Conservation (phyloP, 2,113 vertebrate genomes). For the Benitochromis conjunctus region DNA sequence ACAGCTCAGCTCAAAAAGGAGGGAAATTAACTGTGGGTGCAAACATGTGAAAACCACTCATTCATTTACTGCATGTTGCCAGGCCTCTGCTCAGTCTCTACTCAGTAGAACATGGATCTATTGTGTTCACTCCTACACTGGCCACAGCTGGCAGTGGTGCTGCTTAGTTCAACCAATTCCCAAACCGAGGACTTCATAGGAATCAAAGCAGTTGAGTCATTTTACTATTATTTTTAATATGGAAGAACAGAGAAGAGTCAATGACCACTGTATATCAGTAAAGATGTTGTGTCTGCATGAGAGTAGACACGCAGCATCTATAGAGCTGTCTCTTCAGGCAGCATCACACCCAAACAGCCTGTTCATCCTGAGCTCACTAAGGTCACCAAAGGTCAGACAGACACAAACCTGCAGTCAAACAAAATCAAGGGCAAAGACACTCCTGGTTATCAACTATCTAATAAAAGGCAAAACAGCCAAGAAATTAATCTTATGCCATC, state of each 20-base stretch:
- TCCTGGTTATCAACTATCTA: not conserved
- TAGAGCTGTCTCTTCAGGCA: not conserved
- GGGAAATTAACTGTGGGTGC: not conserved
- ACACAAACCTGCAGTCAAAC: not conserved
- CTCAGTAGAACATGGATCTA: accelerated
- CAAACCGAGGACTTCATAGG: not conserved
- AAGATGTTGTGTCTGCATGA: not conserved
- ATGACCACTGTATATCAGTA: accelerated
- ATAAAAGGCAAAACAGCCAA: not conserved
- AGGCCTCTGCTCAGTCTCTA: not conserved
- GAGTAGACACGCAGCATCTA: not conserved
- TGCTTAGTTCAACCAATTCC: not conserved
- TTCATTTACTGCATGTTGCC: not conserved
- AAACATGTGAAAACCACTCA: not conserved
- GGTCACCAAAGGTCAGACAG: not conserved
- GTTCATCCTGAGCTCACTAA: not conserved
- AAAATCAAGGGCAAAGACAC: not conserved
- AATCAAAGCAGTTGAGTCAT: not conserved
- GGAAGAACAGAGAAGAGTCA: accelerated
- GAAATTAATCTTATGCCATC: accelerated
- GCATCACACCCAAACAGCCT: not conserved
- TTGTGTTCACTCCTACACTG: not conserved
- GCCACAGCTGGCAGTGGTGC: not conserved
- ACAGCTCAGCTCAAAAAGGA: not conserved
- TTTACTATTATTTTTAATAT: not conserved